Evolutionary conservation across 2,113 vertebrate genomes (phyloP).

Genomic region (Scomber japonicus): DNA sequence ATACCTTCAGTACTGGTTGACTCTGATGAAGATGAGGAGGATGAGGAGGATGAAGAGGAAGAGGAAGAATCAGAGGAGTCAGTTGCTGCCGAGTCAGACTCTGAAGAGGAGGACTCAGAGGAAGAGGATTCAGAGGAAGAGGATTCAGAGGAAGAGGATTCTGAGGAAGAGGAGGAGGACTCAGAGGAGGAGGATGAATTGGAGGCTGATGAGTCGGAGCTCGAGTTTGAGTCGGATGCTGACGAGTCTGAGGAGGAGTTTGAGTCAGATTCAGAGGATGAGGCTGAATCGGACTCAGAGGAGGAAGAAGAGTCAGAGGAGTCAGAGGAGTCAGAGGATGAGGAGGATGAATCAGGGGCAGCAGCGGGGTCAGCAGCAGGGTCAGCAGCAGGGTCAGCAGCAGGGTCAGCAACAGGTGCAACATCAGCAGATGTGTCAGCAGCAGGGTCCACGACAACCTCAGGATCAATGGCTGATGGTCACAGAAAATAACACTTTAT

Average conservation of each 20-base stretch:
- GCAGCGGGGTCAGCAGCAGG: background rate
- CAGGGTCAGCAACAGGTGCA: constrained; percentile 32
- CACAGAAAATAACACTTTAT: constrained; percentile 17
- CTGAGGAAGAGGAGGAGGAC: background rate
- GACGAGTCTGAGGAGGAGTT: constrained; percentile 62
- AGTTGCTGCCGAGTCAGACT: constrained; percentile 15
- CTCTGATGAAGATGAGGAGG: constrained; percentile 79
- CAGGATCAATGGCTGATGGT: constrained; percentile 68
- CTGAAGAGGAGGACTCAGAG: constrained; percentile 27
- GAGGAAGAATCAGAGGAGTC: constrained; percentile 36
- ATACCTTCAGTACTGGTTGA: constrained; percentile 79
- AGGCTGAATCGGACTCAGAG: constrained; percentile 56
- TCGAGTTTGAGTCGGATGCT: constrained; percentile 56
- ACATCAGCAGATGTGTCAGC: constrained; percentile 35
- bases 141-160: constrained; percentile 43
- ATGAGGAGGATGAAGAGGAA: constrained; percentile 63
- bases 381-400: background rate
- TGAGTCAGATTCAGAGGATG: constrained; percentile 68
- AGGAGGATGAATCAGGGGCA: constrained; percentile 2
- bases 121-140: constrained; percentile 50
- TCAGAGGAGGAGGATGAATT: constrained; percentile 48
- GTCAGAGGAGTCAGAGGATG: constrained; percentile 20
- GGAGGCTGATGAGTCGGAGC: constrained; percentile 46
- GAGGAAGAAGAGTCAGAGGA: constrained; percentile 26
- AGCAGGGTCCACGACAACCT: constrained; percentile 59